Percentiles rank a stretch among this genome's conserved stretches.
These are phyloP conservation scores for Vespertilio murinus DNA, from an alignment of 2,797 vertebrate genomes.

Conservation along the genomic window DNA sequence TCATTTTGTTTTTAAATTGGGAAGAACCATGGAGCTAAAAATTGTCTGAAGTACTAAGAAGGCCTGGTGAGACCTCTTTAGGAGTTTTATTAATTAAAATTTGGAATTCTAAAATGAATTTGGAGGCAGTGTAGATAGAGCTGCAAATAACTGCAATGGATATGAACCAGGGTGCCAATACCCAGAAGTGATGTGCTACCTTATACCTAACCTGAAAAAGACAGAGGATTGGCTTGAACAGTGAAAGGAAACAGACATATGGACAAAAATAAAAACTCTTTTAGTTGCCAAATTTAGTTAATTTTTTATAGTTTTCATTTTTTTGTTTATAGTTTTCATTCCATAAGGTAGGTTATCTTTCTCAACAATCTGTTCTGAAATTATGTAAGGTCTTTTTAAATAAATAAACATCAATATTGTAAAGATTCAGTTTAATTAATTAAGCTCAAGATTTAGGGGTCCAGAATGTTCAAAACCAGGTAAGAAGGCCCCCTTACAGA, in stretches of 20 bases:
- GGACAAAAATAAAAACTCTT: background rate
- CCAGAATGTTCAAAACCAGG: background rate
- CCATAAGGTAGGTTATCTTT: background rate
- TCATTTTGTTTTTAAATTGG: slow-evolving; percentile 78
- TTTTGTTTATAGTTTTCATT: slow-evolving; percentile 33
- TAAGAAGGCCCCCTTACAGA: background rate
- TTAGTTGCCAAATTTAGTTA: slow-evolving; percentile 10
- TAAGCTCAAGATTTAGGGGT: background rate
- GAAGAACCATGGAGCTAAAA: slow-evolving; percentile 71
- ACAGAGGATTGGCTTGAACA: background rate
- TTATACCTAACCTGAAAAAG: background rate
- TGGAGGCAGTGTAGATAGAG: background rate
- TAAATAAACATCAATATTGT: background rate
- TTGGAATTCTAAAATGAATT: slow-evolving; percentile 41
- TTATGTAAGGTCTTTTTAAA: slow-evolving; percentile 33
- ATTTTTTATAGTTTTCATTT: slow-evolving; percentile 36
- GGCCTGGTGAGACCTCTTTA: slow-evolving; percentile 60
- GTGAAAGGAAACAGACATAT: slow-evolving; percentile 21
- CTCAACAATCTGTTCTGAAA: slow-evolving; percentile 25
- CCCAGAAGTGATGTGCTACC: background rate
- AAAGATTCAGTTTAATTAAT: slow-evolving; percentile 31
- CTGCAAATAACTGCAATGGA: background rate
- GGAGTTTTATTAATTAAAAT: slow-evolving; percentile 52
- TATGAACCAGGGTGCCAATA: background rate
- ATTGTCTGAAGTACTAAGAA: slow-evolving; percentile 62